phyloP scores from a whole-genome alignment of 1,140 invertebrate species.

The Polypedilum pembai region DNA sequence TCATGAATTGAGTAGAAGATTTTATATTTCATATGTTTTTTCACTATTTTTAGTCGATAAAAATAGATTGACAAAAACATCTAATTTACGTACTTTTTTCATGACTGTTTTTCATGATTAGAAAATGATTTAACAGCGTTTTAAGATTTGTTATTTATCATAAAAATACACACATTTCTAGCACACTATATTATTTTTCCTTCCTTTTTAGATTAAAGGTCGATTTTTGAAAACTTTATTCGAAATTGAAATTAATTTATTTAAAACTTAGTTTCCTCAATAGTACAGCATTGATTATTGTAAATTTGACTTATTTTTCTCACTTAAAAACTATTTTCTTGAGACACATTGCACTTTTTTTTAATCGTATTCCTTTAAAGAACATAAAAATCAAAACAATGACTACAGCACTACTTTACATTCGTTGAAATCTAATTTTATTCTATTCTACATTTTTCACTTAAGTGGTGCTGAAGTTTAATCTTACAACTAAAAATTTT shows the following conservation, averaged over 20 bases:
- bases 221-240: not conserved
- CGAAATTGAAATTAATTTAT: no score
- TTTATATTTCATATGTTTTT: not conserved
- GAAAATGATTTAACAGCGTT: not conserved
- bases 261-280: not conserved
- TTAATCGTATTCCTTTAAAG: not conserved
- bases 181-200: not conserved
- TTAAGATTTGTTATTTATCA: not conserved
- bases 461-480: no score
- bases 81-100: not conserved
- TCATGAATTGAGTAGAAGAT: not conserved
- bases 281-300: not conserved
- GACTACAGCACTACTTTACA: not conserved
- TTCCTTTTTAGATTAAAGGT: not conserved
- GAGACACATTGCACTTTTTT: not conserved
- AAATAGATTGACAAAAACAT: not conserved
- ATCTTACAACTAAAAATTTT: no score
- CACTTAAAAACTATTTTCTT: not conserved
- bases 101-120: not conserved
- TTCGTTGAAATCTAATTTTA: no score
- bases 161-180: constrained; percentile 15
- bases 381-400: constrained; percentile 2
- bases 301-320: not conserved
- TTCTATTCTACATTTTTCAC: no score
- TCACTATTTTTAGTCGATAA: not conserved